Conservation (phyloP, 1,140 invertebrate species). For the Zaprionus ornatus region DNA sequence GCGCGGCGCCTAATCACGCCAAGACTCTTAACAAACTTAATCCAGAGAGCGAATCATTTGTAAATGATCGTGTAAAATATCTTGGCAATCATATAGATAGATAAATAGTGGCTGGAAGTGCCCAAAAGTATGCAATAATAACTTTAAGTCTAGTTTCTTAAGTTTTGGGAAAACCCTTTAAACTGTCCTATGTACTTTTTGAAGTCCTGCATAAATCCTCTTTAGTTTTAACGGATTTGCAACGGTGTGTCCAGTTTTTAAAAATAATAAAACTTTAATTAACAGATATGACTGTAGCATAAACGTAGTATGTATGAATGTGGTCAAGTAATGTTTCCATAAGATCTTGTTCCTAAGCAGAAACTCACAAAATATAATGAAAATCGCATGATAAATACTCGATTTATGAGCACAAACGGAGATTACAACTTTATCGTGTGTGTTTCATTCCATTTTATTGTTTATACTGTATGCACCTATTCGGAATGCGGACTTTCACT, state of each 20-base stretch:
- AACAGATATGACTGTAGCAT: background rate
- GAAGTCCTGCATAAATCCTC: too few species aligned
- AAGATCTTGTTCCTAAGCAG: background rate
- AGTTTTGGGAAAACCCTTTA: background rate
- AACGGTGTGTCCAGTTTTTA: too few species aligned
- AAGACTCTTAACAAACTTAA: background rate
- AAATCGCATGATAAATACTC: constrained; percentile 3
- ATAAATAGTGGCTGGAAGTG: background rate
- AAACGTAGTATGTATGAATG: background rate
- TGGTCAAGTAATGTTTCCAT: background rate
- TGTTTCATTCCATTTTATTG: background rate
- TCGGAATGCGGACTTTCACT: background rate
- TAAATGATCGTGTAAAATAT: too few species aligned
- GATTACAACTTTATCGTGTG: background rate
- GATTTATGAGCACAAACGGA: background rate
- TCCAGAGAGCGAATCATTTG: background rate
- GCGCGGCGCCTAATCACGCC: background rate
- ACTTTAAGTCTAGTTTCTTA: background rate
- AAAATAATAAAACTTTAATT: too few species aligned
- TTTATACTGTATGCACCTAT: background rate
- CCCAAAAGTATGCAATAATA: constrained; percentile 38
- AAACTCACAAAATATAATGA: background rate
- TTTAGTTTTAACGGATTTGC: too few species aligned
- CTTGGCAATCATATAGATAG: too few species aligned
- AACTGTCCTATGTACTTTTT: too few species aligned